Conservation (phyloP, 2,113 vertebrate species). For the Camelus dromedarius region DNA sequence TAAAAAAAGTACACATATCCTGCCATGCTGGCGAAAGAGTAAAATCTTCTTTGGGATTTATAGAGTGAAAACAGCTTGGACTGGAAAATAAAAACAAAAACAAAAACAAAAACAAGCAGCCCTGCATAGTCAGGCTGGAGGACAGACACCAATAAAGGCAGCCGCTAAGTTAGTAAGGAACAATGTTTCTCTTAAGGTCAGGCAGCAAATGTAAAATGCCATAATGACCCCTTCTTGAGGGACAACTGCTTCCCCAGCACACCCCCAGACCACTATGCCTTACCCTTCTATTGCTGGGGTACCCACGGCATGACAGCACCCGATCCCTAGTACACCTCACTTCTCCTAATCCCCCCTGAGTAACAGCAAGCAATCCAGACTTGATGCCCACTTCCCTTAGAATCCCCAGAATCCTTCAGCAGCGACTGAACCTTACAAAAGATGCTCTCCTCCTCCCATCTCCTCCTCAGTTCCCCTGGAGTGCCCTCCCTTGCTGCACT, state of each 20-base stretch:
- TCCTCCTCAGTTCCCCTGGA: not conserved
- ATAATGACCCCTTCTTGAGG: not conserved
- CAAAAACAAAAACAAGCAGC: no score
- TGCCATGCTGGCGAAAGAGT: not conserved
- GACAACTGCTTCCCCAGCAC: not conserved
- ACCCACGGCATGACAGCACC: not conserved
- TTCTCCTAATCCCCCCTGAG: not conserved
- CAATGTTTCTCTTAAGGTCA: not conserved
- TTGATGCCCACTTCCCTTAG: not conserved
- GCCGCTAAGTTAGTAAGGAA: not conserved
- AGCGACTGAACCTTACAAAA: not conserved
- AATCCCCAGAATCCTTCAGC: not conserved
- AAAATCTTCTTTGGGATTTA: not conserved
- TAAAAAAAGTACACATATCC: slow-evolving; percentile 11
- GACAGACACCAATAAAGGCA: not conserved
- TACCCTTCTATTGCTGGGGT: not conserved
- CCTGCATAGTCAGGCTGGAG: not conserved
- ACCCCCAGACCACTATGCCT: not conserved
- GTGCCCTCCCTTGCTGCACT: not conserved
- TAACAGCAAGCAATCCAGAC: not conserved
- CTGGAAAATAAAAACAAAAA: not conserved
- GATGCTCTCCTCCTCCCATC: not conserved
- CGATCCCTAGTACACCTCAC: not conserved
- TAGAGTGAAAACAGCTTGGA: not conserved
- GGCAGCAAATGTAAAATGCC: not conserved